Evolutionary conservation across 2,888 invertebrate species (phyloP).

Genomic region (Pemphredon lugubris): DNA sequence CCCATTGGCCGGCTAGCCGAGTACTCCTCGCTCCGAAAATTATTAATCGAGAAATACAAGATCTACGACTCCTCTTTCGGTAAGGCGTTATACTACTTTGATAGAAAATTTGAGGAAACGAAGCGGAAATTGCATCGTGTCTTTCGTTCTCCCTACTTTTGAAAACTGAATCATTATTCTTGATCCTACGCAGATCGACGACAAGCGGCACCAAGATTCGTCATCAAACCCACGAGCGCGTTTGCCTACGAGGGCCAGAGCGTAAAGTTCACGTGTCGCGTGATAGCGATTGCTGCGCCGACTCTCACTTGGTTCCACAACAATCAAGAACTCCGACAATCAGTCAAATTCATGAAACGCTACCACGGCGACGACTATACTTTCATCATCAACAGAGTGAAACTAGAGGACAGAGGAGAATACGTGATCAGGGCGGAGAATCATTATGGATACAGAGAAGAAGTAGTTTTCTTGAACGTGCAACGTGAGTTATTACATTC

Average conservation of each 20-base stretch:
- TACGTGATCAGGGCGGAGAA: slow-evolving; percentile 98
- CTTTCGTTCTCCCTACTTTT: not conserved
- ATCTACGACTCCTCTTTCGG: slow-evolving; percentile 98
- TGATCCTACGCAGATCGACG: slow-evolving; percentile 87
- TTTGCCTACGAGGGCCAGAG: slow-evolving; percentile 98
- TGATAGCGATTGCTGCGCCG: slow-evolving; percentile 96
- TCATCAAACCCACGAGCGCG: slow-evolving; percentile 97
- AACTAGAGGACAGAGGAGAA: slow-evolving; percentile 97
- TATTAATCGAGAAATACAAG: slow-evolving; percentile 97
- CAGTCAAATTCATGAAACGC: slow-evolving; percentile 99
- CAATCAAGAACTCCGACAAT: slow-evolving; percentile 95
- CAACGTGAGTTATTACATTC: slow-evolving; percentile 88
- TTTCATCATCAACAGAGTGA: slow-evolving; percentile 97
- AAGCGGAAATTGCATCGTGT: no score
- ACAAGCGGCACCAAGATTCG: slow-evolving; percentile 99
- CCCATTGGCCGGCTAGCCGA: slow-evolving; percentile 98
- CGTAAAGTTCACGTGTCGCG: slow-evolving; percentile 97
- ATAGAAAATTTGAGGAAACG: no score
- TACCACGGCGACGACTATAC: slow-evolving; percentile 98
- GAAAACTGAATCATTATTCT: no score
- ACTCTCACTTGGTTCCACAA: slow-evolving; percentile 98
- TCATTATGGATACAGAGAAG: slow-evolving; percentile 97
- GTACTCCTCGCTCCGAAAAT: slow-evolving; percentile 97
- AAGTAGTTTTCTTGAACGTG: slow-evolving; percentile 97
- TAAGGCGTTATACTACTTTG: no score